Evolutionary conservation across 2,888 invertebrate species (phyloP).

Genomic region (Troides oblongomaculatus): DNA sequence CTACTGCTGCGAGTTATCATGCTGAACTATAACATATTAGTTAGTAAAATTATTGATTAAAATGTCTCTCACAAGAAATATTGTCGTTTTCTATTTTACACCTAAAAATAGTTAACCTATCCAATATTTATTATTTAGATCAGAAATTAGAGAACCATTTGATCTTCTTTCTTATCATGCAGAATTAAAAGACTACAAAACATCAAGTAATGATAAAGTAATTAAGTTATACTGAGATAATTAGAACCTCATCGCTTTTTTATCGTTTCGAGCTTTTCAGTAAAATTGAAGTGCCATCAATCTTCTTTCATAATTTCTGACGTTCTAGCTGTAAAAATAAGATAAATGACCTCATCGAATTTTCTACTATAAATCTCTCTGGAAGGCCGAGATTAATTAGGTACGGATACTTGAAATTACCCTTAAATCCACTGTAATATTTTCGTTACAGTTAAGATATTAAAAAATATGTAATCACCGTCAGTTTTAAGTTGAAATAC

Average conservation of each 20-base stretch:
- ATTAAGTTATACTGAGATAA: slow-evolving; percentile 9
- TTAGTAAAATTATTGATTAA: no score
- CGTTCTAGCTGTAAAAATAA: slow-evolving; percentile 21
- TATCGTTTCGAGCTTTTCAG: slow-evolving; percentile 1
- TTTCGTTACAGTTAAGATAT: no score
- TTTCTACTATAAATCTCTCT: slow-evolving; percentile 14
- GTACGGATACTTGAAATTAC: background rate
- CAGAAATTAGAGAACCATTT: no score
- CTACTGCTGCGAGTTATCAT: no score
- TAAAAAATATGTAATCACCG: no score
- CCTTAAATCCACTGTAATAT: background rate
- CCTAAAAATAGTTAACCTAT: no score
- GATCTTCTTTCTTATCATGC: no score
- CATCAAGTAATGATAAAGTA: background rate
- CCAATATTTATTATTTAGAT: no score
- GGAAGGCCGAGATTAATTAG: slow-evolving; percentile 8
- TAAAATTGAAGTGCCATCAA: slow-evolving; percentile 27
- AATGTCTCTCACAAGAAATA: no score
- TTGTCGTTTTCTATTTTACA: no score
- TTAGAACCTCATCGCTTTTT: slow-evolving; percentile 22
- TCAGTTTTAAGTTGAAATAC: no score
- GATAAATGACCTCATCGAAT: slow-evolving; percentile 25
- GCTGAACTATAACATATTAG: no score
- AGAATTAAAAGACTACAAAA: background rate
- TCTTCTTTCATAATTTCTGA: slow-evolving; percentile 24